phyloP scores from a whole-genome alignment of 2,797 vertebrate species.

The Pseudopleuronectes americanus region DNA sequence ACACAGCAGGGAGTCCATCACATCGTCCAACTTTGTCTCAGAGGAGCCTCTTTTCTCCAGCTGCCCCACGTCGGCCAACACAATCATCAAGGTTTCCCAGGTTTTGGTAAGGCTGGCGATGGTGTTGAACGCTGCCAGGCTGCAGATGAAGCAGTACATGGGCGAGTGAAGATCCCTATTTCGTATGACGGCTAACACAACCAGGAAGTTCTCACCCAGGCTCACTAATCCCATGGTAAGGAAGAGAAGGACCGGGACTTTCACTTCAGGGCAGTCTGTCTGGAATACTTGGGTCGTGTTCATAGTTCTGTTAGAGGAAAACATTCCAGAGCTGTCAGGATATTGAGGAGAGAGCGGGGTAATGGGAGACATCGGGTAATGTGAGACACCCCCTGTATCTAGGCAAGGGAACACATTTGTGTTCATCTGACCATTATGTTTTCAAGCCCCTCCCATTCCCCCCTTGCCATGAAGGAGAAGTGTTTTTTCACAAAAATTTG shows the following conservation, averaged over 20 bases:
- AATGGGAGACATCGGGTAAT: no score
- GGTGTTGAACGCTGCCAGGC: constrained; percentile 94
- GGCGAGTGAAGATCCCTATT: constrained; percentile 95
- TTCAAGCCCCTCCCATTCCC: no score
- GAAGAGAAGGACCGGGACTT: constrained; percentile 89
- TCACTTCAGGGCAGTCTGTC: constrained; percentile 86
- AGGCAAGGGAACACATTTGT: no score
- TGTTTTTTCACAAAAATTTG: no score
- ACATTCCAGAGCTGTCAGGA: not conserved
- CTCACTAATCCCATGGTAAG: constrained; percentile 87
- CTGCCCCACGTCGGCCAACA: constrained; percentile 85
- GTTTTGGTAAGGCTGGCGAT: constrained; percentile 92
- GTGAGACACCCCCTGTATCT: no score
- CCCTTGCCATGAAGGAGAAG: no score
- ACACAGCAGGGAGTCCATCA: constrained; percentile 91
- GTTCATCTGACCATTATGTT: no score
- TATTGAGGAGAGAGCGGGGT: not conserved
- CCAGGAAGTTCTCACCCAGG: constrained; percentile 91
- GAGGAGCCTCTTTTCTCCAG: constrained; percentile 81
- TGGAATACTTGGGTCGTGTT: constrained; percentile 42
- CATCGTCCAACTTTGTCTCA: constrained; percentile 87
- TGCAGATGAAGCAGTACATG: constrained; percentile 98
- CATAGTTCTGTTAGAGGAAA: constrained; percentile 40
- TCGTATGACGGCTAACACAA: constrained; percentile 89
- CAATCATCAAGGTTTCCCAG: constrained; percentile 90